phyloP scores from a whole-genome alignment of 2,888 invertebrate genomes.

The Drosophila niveifrons region DNA sequence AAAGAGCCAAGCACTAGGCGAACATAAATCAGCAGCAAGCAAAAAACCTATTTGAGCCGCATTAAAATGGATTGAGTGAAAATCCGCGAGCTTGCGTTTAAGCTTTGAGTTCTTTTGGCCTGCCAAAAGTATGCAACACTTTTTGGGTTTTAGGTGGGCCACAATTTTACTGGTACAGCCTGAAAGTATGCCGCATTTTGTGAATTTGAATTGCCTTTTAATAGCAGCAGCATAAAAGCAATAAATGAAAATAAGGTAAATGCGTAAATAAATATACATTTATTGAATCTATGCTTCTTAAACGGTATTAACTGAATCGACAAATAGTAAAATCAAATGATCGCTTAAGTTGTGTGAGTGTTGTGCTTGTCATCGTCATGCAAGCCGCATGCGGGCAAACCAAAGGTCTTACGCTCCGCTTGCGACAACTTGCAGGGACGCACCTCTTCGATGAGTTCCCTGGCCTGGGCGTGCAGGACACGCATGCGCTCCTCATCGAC shows the following conservation, averaged over 20 bases:
- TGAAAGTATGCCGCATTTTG: background rate
- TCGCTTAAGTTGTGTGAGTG: background rate
- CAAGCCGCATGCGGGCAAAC: constrained; percentile 29
- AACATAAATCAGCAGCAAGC: background rate
- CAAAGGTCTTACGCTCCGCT: constrained; percentile 43
- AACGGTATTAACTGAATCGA: constrained; percentile 31
- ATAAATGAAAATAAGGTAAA: background rate
- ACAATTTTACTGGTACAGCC: background rate
- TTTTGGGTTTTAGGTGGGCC: too few species aligned
- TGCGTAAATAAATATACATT: constrained; percentile 22
- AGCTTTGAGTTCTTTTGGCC: background rate
- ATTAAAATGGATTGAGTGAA: background rate
- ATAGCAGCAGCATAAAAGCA: too few species aligned
- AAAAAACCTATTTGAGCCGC: background rate
- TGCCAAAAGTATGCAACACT: too few species aligned
- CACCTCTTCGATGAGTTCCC: constrained; percentile 50
- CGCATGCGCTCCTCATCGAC: constrained; percentile 62
- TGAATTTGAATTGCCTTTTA: background rate
- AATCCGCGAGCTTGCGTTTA: background rate
- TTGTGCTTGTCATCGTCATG: constrained; percentile 7
- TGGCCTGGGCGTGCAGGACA: constrained; percentile 44
- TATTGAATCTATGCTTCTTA: constrained; percentile 2
- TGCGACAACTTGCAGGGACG: constrained; percentile 39
- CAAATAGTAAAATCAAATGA: background rate
- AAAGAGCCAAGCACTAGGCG: background rate